A percentile compares a stretch with the other conserved stretches of the same genome.
Conservation (phyloP, 2,113 vertebrate genomes). For the Illadopsis cleaveri region DNA sequence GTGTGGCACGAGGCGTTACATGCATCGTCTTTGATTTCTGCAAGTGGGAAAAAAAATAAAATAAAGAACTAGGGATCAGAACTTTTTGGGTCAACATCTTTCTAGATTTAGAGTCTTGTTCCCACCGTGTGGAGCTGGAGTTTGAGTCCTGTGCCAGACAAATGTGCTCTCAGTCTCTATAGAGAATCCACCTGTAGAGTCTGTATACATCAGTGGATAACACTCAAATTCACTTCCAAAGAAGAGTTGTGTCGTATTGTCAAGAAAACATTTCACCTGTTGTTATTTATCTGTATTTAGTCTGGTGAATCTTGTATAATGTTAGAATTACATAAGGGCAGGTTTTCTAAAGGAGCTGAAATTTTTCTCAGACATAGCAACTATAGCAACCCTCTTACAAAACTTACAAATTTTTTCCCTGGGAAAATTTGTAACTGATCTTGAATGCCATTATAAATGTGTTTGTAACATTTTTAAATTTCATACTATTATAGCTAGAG, state of each 20-base stretch:
- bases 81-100: not conserved
- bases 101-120: not conserved
- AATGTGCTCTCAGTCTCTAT: accelerated
- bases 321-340: not conserved
- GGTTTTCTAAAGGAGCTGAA: not conserved
- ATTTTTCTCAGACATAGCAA: not conserved
- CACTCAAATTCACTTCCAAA: not conserved
- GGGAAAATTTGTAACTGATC: not conserved
- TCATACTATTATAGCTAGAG: not conserved
- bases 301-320: not conserved
- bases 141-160: not conserved
- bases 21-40: conserved; percentile 79
- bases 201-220: not conserved
- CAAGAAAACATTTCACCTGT: not conserved
- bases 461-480: not conserved
- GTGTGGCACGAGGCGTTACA: conserved; percentile 86
- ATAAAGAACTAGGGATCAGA: not conserved
- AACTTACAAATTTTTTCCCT: not conserved
- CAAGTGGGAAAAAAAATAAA: not conserved
- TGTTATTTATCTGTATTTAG: not conserved
- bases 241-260: not conserved
- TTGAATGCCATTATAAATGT: not conserved
- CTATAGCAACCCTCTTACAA: not conserved
- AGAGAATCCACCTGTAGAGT: not conserved
- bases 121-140: not conserved